A percentile compares a stretch with the other conserved stretches of the same genome.
Evolutionary conservation across 2,113 vertebrate genomes (phyloP).

Genomic region (Oplegnathus fasciatus): DNA sequence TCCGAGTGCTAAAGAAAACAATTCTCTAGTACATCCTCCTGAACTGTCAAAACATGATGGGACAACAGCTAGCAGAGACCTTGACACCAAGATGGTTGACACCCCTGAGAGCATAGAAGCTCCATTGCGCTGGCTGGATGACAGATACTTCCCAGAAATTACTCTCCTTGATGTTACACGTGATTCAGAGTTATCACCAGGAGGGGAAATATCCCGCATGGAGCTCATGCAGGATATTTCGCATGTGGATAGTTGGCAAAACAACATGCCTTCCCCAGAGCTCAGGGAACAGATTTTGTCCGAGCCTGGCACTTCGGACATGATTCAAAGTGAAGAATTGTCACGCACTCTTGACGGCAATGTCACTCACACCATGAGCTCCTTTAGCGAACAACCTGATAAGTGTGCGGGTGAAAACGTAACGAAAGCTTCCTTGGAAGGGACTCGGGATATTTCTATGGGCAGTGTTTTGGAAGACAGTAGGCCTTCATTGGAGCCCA

Average conservation of each 20-base stretch:
- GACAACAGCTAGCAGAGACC: neutral
- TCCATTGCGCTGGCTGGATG: conserved; percentile 25
- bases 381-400: conserved; percentile 18
- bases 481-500: conserved; percentile 13
- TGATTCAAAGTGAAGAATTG: conserved; percentile 3
- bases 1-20: neutral
- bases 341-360: conserved; percentile 24
- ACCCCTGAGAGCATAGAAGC: neutral
- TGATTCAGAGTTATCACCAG: conserved; percentile 36
- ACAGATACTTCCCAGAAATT: conserved; percentile 58
- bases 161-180: conserved; percentile 65
- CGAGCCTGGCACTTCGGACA: neutral
- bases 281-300: neutral
- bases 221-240: conserved; percentile 15
- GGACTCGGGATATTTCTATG: conserved; percentile 51
- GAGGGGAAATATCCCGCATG: neutral
- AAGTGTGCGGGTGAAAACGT: conserved; percentile 3
- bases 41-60: neutral
- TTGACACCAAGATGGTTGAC: neutral
- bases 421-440: conserved; percentile 34
- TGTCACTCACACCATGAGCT: neutral
- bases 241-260: neutral
- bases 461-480: conserved; percentile 35
- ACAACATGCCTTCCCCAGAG: neutral
- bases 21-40: neutral